phyloP scores from a whole-genome alignment of 2,797 vertebrate genomes.

The Phaenicophaeus curvirostris region DNA sequence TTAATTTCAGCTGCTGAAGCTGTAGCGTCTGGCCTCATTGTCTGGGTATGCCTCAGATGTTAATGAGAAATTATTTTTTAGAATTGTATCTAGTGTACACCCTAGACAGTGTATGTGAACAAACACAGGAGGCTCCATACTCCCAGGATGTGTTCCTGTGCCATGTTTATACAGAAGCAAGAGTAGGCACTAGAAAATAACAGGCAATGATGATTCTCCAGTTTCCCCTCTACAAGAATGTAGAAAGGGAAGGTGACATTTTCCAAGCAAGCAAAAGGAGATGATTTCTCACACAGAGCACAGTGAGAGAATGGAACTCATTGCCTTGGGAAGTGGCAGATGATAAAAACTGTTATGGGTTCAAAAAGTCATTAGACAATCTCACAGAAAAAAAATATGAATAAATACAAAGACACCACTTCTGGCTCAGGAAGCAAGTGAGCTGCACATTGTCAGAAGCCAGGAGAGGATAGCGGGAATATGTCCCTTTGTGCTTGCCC shows the following conservation, averaged over 20 bases:
- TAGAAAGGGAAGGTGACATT: neutral
- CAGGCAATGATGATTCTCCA: neutral
- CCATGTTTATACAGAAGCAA: neutral
- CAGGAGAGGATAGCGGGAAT: neutral
- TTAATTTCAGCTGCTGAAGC: slow-evolving; percentile 9
- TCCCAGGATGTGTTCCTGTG: neutral
- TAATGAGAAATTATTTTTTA: slow-evolving; percentile 2
- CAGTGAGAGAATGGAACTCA: neutral
- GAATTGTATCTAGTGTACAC: neutral
- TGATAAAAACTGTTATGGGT: neutral
- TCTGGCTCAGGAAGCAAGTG: neutral
- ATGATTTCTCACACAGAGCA: neutral
- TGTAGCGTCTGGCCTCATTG: neutral
- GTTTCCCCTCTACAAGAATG: neutral
- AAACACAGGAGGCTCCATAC: neutral
- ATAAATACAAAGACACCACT: neutral
- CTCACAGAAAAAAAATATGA: neutral
- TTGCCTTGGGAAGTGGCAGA: neutral
- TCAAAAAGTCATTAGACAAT: neutral
- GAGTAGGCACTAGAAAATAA: neutral
- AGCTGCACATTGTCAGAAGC: neutral
- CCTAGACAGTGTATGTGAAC: neutral
- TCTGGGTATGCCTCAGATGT: neutral
- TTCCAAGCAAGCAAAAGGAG: neutral
- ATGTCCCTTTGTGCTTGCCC: neutral